phyloP scores from a whole-genome alignment of 53 echinoderm and acorn worm species.

The Henricia sp. region DNA sequence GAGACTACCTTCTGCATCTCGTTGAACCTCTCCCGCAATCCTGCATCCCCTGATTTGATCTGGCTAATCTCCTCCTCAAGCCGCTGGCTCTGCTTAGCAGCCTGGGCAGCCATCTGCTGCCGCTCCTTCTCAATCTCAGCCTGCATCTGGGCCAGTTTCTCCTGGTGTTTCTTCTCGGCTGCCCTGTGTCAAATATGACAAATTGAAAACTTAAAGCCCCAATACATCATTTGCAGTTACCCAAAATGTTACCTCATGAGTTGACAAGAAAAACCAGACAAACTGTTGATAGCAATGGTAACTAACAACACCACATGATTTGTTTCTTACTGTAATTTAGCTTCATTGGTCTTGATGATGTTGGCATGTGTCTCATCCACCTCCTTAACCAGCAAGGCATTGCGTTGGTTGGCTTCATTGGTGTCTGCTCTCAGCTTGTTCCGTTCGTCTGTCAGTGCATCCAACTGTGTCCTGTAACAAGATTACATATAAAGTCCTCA shows the following conservation, averaged over 20 bases:
- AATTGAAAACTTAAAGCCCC: not conserved
- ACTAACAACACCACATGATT: not conserved
- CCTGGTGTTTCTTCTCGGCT: constrained; percentile 81
- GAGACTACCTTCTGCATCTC: constrained; percentile 64
- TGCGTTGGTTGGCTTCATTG: constrained; percentile 78
- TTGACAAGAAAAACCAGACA: no score
- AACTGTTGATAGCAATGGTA: no score
- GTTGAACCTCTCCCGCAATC: constrained; percentile 55
- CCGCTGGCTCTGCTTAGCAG: constrained; percentile 74
- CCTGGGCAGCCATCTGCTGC: constrained; percentile 83
- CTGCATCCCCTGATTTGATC: constrained; percentile 72
- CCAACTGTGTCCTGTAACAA: constrained; percentile 83
- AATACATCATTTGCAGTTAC: no score
- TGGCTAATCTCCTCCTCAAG: constrained; percentile 85
- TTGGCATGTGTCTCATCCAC: constrained; percentile 94
- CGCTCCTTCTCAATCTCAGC: constrained; percentile 87
- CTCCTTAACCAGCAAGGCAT: constrained; percentile 79
- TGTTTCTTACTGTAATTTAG: constrained; percentile 82
- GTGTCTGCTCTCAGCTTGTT: constrained; percentile 88
- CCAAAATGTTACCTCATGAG: not conserved
- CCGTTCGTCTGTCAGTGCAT: constrained; percentile 76
- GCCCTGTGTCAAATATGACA: constrained; percentile 51
- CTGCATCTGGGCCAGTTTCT: constrained; percentile 74
- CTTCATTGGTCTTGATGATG: constrained; percentile 84
- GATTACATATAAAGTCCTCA: no score